Evolutionary conservation across 2,888 invertebrate genomes (phyloP).

Genomic region (Prosopocoilus inquinatus): DNA sequence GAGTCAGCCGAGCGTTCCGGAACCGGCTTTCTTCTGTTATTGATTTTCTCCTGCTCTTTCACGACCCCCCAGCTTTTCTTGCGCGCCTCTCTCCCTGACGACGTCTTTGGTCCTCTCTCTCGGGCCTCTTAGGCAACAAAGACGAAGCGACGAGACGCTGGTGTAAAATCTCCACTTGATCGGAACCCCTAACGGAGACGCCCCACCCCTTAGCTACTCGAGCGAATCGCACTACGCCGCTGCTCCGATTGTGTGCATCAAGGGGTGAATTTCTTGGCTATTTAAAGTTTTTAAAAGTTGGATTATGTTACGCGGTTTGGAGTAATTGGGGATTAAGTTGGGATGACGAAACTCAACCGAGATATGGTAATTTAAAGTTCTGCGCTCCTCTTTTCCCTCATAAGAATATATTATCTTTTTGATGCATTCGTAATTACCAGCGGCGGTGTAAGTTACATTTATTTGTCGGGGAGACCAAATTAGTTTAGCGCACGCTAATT

Average conservation of each 20-base stretch:
- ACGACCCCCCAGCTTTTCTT: slow-evolving; percentile 33
- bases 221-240: slow-evolving; percentile 48
- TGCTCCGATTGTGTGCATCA: slow-evolving; percentile 43
- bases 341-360: slow-evolving; percentile 22
- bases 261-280: slow-evolving; percentile 37
- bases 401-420: not conserved
- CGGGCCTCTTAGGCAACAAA: slow-evolving; percentile 32
- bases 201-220: slow-evolving; percentile 36
- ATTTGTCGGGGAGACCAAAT: no score
- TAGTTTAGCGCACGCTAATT: no score
- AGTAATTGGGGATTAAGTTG: slow-evolving; percentile 29
- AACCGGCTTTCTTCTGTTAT: slow-evolving; percentile 54
- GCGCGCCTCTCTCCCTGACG: slow-evolving; percentile 12
- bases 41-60: slow-evolving; percentile 48
- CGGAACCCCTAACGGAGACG: slow-evolving; percentile 28
- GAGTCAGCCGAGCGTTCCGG: slow-evolving; percentile 54
- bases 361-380: slow-evolving; percentile 16
- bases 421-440: no score
- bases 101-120: slow-evolving; percentile 25
- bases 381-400: not conserved
- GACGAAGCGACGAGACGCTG: slow-evolving; percentile 33
- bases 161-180: slow-evolving; percentile 44
- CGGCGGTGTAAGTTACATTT: no score
- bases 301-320: slow-evolving; percentile 32
- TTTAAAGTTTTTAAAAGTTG: slow-evolving; percentile 39